Percentiles rank a stretch among this genome's conserved stretches.
These are phyloP conservation scores for Drosophila pachea DNA, from an alignment of 1,140 invertebrate genomes.

Conservation along the genomic window DNA sequence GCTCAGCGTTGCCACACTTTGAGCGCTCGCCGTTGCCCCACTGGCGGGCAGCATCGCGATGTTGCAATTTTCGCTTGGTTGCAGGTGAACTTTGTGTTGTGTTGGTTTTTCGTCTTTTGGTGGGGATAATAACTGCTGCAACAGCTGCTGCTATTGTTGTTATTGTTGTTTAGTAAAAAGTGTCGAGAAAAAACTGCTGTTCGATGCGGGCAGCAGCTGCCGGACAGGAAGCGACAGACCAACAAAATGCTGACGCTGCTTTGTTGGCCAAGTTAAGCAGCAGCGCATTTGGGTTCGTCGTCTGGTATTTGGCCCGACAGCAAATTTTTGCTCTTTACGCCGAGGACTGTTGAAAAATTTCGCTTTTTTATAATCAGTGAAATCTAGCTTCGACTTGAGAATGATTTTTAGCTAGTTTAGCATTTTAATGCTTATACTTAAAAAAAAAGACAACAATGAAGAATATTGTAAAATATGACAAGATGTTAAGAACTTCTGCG, in stretches of 20 bases:
- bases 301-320: constrained; percentile 23
- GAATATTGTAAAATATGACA: too few species aligned
- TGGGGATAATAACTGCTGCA: constrained; percentile 24
- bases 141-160: constrained; percentile 17
- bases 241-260: constrained; percentile 31
- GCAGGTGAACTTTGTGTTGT: constrained; percentile 41
- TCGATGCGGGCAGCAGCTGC: constrained; percentile 9
- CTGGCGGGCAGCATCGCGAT: constrained; percentile 27
- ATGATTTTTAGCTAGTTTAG: neutral
- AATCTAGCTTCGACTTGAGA: neutral
- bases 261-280: constrained; percentile 26
- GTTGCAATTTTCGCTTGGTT: constrained; percentile 14
- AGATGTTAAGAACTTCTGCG: too few species aligned
- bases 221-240: constrained; percentile 33
- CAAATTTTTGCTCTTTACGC: constrained; percentile 38
- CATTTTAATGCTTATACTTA: neutral
- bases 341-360: constrained; percentile 6
- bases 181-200: neutral
- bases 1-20: constrained; percentile 31
- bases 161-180: constrained; percentile 27
- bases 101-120: constrained; percentile 30
- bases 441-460: too few species aligned
- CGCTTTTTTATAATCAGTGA: constrained; percentile 5
- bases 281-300: constrained; percentile 16
- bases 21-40: constrained; percentile 15